phyloP scores from a whole-genome alignment of 2,888 invertebrate genomes.

The Habroteleia sp. region DNA sequence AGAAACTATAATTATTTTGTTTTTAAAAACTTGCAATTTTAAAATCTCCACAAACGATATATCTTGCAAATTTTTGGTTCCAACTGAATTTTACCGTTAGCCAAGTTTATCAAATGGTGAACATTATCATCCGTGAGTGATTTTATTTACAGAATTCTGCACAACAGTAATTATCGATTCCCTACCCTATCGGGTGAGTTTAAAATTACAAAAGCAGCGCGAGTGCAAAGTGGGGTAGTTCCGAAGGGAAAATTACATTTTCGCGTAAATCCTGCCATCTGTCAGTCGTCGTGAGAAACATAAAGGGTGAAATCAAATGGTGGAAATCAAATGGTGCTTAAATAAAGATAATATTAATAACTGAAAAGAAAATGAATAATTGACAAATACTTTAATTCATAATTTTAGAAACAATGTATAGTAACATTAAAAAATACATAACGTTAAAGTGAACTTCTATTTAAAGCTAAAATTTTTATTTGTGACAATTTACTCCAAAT shows the following conservation, averaged over 20 bases:
- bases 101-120: constrained; percentile 1
- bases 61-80: too few relatives aligned
- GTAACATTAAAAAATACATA: too few relatives aligned
- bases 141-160: constrained; percentile 26
- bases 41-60: constrained; percentile 4
- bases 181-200: constrained; percentile 41
- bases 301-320: not conserved
- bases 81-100: constrained; percentile 25
- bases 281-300: not conserved
- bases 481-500: not conserved
- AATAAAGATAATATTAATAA: not conserved
- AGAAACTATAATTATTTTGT: too few relatives aligned
- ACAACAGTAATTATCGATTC: constrained; percentile 9
- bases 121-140: constrained; percentile 21
- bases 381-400: too few relatives aligned
- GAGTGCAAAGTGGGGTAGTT: constrained; percentile 10
- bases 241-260: not conserved
- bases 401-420: too few relatives aligned
- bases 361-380: too few relatives aligned
- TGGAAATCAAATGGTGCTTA: constrained; percentile 1
- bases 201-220: constrained; percentile 11
- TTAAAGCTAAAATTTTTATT: too few relatives aligned
- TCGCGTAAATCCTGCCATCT: constrained; percentile 10
- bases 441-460: too few relatives aligned
- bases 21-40: too few relatives aligned